phyloP scores from a whole-genome alignment of 2,113 vertebrate genomes.

The Tragelaphus strepsiceros region DNA sequence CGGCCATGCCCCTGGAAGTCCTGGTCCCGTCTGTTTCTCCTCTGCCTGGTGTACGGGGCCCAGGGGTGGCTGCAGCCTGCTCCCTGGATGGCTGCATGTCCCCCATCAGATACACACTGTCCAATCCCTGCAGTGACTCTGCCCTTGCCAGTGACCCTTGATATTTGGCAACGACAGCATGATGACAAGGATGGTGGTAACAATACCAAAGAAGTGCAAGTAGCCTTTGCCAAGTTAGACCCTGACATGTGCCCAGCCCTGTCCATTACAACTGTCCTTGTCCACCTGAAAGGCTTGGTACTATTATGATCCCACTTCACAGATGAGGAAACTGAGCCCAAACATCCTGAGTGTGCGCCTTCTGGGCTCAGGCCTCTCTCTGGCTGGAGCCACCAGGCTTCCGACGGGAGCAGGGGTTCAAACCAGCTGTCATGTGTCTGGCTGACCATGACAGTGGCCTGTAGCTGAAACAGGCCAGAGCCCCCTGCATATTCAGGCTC shows the following conservation, averaged over 20 bases:
- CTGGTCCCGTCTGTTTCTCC: too few relatives aligned
- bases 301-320: not conserved
- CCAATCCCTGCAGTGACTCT: not conserved
- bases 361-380: not conserved
- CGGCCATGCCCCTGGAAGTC: rapidly evolving
- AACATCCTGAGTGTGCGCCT: rapidly evolving
- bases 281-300: not conserved
- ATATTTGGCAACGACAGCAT: not conserved
- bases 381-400: not conserved
- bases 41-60: not conserved
- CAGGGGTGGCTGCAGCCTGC: not conserved
- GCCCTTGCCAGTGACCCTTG: not conserved
- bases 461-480: not conserved
- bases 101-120: not conserved
- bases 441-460: rapidly evolving
- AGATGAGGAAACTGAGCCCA: not conserved
- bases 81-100: not conserved
- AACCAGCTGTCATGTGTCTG: not conserved
- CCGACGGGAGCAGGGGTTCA: too few relatives aligned
- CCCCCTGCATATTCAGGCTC: not conserved
- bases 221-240: too few relatives aligned
- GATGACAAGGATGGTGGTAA: rapidly evolving
- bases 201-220: not conserved
- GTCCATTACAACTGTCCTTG: not conserved
- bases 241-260: not conserved